Percentiles rank a stretch among this genome's conserved stretches.
Conservation (phyloP, 2,797 vertebrate species). For the Catharus ustulatus region DNA sequence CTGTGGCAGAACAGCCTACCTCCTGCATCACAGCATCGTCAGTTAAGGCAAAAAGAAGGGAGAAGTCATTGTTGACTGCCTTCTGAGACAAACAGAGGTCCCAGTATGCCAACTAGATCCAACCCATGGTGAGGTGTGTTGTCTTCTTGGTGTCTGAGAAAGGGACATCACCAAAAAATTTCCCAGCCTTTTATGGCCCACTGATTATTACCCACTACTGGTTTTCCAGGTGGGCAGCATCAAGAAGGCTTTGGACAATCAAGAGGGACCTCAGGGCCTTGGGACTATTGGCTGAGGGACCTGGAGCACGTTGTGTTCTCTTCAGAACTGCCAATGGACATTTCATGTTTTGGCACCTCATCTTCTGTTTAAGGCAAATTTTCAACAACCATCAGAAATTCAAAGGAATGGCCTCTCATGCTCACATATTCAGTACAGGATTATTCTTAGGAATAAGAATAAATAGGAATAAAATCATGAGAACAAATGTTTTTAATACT, state of each 20-base stretch:
- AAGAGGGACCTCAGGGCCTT: background rate
- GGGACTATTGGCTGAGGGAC: background rate
- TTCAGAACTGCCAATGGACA: background rate
- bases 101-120: background rate
- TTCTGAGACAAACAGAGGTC: background rate
- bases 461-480: background rate
- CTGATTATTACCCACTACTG: background rate
- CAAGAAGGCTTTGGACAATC: background rate
- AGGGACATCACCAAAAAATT: background rate
- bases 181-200: background rate
- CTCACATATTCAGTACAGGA: background rate
- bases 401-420: background rate
- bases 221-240: background rate
- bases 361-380: background rate
- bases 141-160: background rate
- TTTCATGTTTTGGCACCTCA: rapidly evolving
- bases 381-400: background rate
- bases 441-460: background rate
- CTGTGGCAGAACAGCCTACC: rapidly evolving
- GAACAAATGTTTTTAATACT: background rate
- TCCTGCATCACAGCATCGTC: background rate
- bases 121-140: background rate
- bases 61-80: background rate
- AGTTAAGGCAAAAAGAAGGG: background rate
- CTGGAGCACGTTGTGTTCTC: background rate